Percentiles rank a stretch among this genome's conserved stretches.
These are phyloP conservation scores for Hippoglossus hippoglossus DNA, from an alignment of 2,797 vertebrate species.

Conservation along the genomic window DNA sequence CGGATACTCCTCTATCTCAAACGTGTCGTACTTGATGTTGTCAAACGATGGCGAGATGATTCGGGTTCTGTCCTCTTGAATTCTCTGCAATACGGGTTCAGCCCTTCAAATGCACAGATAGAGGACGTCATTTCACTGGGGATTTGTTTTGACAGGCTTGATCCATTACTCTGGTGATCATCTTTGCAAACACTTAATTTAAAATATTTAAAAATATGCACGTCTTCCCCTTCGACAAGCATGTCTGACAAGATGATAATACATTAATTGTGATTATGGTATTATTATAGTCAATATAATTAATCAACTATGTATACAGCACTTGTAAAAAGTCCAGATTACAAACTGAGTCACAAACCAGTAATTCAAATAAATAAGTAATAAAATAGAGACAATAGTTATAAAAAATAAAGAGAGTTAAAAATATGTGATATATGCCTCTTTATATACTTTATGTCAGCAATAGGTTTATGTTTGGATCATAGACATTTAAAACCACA, in stretches of 20 bases:
- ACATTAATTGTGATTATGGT: no score
- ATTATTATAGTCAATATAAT: no score
- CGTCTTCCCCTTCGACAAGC: background rate
- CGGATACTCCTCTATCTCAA: conserved; percentile 97
- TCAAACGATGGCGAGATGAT: conserved; percentile 97
- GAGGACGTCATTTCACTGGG: conserved; percentile 38
- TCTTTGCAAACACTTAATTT: background rate
- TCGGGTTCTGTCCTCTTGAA: conserved; percentile 94
- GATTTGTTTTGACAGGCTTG: conserved; percentile 32
- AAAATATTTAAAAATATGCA: no score
- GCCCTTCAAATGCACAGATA: conserved; percentile 85
- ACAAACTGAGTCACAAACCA: no score
- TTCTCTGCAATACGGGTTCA: conserved; percentile 93
- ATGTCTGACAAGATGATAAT: background rate
- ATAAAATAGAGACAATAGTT: no score
- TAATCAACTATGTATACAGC: no score
- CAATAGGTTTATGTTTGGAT: no score
- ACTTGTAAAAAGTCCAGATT: no score
- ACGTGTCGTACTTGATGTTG: conserved; percentile 98
- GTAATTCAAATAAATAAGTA: no score
- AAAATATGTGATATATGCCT: no score
- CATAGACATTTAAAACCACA: conserved; percentile 15
- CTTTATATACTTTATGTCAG: no score
- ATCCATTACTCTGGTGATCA: conserved; percentile 35
- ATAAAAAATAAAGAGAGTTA: no score